Percentiles rank a stretch among this genome's conserved stretches.
Conservation (phyloP, 2,113 vertebrate species). For the Pavo muticus region DNA sequence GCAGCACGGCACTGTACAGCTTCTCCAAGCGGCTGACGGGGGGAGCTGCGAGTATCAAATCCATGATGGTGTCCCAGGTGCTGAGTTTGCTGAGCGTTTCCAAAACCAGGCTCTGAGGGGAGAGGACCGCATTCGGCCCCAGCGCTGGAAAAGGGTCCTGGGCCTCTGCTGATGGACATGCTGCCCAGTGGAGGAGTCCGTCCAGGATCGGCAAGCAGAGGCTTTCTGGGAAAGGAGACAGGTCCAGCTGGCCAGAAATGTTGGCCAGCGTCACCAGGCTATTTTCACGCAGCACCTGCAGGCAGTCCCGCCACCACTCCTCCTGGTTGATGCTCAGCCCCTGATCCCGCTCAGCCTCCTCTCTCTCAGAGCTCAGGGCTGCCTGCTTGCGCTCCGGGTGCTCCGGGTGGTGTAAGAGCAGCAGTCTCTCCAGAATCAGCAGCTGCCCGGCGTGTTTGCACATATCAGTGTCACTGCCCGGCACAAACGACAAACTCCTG, state of each 20-base stretch:
- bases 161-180: slow-evolving; percentile 81
- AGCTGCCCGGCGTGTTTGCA: slow-evolving; percentile 95
- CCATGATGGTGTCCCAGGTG: slow-evolving; percentile 12
- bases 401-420: slow-evolving; percentile 92
- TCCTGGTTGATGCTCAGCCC: slow-evolving; percentile 92
- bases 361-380: slow-evolving; percentile 96
- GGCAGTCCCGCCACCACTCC: slow-evolving; percentile 99
- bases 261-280: slow-evolving; percentile 97
- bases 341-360: slow-evolving; percentile 92
- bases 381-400: slow-evolving; percentile 97
- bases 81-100: no score
- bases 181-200: slow-evolving; percentile 97
- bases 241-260: slow-evolving; percentile 97
- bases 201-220: slow-evolving; percentile 97
- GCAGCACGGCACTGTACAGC: slow-evolving; percentile 14
- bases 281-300: slow-evolving; percentile 97
- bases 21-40: slow-evolving; percentile 96
- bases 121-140: no score
- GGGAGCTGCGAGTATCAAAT: slow-evolving; percentile 96
- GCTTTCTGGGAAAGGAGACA: slow-evolving; percentile 95
- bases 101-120: no score
- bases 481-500: slow-evolving; percentile 97
- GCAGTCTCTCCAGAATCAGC: slow-evolving; percentile 92
- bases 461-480: slow-evolving; percentile 98
- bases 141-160: no score